Percentiles rank a stretch among this genome's conserved stretches.
Conservation (phyloP, 30 jellyfish, hydroid and myxozoan genomes). For the Chironex yamaguchii region DNA sequence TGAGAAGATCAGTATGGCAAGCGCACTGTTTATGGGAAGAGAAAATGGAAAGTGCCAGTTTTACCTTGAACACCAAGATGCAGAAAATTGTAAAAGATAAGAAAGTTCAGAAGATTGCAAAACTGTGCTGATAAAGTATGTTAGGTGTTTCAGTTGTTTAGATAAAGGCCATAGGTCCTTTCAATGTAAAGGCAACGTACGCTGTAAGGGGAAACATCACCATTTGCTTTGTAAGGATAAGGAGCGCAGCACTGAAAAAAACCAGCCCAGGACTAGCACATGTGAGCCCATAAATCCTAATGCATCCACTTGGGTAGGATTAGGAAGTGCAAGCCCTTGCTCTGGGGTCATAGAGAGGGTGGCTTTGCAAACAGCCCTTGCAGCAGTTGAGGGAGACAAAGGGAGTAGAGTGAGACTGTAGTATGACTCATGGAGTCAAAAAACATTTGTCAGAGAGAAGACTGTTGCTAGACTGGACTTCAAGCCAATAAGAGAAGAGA, state of each 20-base stretch:
- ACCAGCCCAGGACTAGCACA: background rate
- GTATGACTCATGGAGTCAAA: background rate
- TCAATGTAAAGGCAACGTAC: background rate
- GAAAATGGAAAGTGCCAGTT: background rate
- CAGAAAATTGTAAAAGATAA: background rate
- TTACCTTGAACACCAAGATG: background rate
- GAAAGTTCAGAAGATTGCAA: background rate
- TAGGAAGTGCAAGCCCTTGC: too few relatives aligned
- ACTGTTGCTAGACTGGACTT: background rate
- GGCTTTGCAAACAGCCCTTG: background rate
- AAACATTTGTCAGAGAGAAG: background rate
- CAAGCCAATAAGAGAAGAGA: conserved; percentile 69
- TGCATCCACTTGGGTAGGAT: background rate
- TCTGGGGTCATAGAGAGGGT: background rate
- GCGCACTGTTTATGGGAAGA: background rate
- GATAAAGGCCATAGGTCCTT: background rate
- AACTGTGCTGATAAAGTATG: background rate
- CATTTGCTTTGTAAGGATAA: background rate
- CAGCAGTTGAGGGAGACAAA: background rate
- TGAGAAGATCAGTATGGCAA: background rate
- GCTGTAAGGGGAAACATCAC: too few relatives aligned
- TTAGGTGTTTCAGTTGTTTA: background rate
- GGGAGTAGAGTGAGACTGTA: background rate
- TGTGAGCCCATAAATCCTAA: background rate
- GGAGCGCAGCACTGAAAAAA: background rate